Evolutionary conservation across 2,113 vertebrate genomes (phyloP), one percentile per base, ranked within the genome.

Genomic region (Psilopogon haemacephalus): DNA sequence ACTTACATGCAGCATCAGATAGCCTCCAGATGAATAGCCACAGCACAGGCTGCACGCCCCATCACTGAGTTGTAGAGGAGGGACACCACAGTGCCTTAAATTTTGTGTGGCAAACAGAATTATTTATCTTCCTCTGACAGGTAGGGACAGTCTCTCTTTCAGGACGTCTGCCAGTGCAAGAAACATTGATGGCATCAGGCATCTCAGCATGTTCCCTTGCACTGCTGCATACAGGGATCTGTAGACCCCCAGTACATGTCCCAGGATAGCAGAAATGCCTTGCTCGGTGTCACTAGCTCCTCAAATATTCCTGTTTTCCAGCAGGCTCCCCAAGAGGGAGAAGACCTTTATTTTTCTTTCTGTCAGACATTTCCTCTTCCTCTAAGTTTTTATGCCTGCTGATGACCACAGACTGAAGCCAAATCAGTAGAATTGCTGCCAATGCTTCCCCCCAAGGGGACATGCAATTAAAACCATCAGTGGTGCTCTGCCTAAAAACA

Each of bases 371-470:
- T 5, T 86, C 16, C 38, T 80, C 86, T 80, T 77, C 30, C 24
- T 77, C 56, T 56, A 70, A 46, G 65, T 71, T 95, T 95, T 89
- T 75, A 26, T 91, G 77, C 55, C 82, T 84, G 62, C 52, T 64
- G 7, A n/a, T 84, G 83, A 88, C 75, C 38, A 63, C 56, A 75
- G 65, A 72, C 54, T 58, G 77, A 94, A 92, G 20, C 30, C 38
- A 2, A 62, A 55, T 85, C 78, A 79, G 68, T 70, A 35, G 40
- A 69, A 19, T 7, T 74, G 48, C 46, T 79, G 60, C 63, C 78
- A 79, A 9, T 89, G 59, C 33, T 89, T 91, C 32, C 44, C 44
- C 70, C 37, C 40, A 76, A 68, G 55, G 87, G 67, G 40, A 73
- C 17, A 8, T 5, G 35, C 28, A 71, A 77, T 88, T 93, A 90